Conservation (phyloP, 2,888 invertebrate species). For the Caenorhabditis japonica region DNA sequence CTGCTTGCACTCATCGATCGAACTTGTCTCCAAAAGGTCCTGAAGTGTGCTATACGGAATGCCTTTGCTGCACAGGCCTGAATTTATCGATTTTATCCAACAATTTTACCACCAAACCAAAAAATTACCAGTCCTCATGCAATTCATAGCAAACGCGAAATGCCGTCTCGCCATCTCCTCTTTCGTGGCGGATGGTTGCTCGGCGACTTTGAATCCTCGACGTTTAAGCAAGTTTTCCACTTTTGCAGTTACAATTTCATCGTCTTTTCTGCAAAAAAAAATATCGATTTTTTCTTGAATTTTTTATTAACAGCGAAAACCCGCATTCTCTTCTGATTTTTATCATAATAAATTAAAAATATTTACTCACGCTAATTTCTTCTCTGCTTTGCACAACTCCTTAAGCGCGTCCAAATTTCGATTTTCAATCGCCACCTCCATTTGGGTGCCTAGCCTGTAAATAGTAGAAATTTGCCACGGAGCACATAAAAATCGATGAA, state of each 20-base stretch:
- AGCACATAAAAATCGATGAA: too few species aligned
- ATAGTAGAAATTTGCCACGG: background rate
- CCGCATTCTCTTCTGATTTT: too few species aligned
- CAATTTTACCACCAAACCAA: background rate
- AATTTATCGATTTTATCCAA: conserved; percentile 11
- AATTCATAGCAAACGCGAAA: conserved; percentile 50
- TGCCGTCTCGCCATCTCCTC: conserved; percentile 41
- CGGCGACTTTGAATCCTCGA: conserved; percentile 39
- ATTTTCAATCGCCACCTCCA: conserved; percentile 50
- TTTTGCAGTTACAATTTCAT: conserved; percentile 29
- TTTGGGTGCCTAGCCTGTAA: conserved; percentile 18
- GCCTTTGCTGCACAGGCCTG: conserved; percentile 38
- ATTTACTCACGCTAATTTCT: conserved; percentile 28
- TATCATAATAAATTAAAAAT: background rate
- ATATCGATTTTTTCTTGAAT: too few species aligned
- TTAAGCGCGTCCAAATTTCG: conserved; percentile 45
- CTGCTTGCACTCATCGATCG: conserved; percentile 59
- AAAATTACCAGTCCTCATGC: conserved; percentile 36
- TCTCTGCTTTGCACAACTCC: conserved; percentile 38
- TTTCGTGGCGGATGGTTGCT: conserved; percentile 16
- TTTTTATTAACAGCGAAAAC: too few species aligned
- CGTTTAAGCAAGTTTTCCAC: conserved; percentile 46
- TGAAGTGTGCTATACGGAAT: conserved; percentile 61
- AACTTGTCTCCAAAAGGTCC: conserved; percentile 65
- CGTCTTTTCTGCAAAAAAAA: conserved; percentile 48